Conservation (phyloP, 2,797 vertebrate species). For the Paramormyrops hopkinsi region DNA sequence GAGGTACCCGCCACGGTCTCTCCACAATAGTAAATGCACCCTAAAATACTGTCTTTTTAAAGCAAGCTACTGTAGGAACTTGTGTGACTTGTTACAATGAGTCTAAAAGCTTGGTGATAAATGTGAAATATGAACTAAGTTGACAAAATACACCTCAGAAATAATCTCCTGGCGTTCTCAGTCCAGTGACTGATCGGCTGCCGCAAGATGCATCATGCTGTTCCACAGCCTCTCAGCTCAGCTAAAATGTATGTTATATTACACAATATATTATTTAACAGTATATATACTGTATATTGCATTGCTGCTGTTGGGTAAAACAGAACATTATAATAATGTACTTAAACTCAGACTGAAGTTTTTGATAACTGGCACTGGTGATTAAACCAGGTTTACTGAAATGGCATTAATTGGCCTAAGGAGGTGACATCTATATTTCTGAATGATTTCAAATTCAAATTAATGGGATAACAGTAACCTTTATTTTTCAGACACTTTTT, state of each 20-base stretch:
- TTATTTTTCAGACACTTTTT: neutral
- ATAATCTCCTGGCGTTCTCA: neutral
- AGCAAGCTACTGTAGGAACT: neutral
- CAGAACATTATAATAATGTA: neutral
- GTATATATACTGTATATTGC: neutral
- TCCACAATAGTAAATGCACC: neutral
- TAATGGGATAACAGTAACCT: neutral
- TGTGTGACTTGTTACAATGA: neutral
- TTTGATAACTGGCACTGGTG: neutral
- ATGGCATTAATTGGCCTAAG: neutral
- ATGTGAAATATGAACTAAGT: neutral
- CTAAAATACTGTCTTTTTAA: neutral
- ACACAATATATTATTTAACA: constrained; percentile 1
- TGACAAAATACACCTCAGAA: neutral
- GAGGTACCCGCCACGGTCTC: neutral
- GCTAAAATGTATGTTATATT: neutral
- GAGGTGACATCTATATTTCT: neutral
- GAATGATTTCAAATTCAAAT: neutral
- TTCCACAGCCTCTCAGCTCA: neutral
- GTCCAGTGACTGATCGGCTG: neutral
- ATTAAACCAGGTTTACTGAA: neutral
- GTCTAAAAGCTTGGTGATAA: neutral
- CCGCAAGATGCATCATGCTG: neutral
- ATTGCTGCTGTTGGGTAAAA: neutral
- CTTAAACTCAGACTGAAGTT: neutral